Evolutionary conservation across 53 echinoderm and acorn worm genomes (phyloP), one percentile per base, ranked within the genome.

Genomic region (Echinometra lucunter): DNA sequence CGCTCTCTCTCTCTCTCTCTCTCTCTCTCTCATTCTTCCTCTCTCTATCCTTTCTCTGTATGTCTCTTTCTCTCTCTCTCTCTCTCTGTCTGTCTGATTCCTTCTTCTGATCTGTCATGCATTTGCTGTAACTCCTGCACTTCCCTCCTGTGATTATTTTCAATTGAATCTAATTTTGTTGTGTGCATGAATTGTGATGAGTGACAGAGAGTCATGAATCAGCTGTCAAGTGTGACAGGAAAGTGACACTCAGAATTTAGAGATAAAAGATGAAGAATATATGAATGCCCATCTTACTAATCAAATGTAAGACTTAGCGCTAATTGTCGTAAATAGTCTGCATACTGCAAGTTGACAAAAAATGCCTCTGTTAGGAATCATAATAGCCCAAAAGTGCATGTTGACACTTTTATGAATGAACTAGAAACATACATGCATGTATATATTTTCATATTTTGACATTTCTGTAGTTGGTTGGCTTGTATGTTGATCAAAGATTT

Each of bases 161-260:
- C 85, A 63, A 90, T 90, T 90, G 90, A 90, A 90, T 90, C 90
- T 90, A 90, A 90, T 90, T 90, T 58, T 58, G n/a, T n/a, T n/a
- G 58, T 63, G 58, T 13, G 58, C 58, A 38, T 90, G 90, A 38
- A 60, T 90, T 35, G 58, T 90, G 90, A 90, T 32, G 63, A 90
- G 60, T 90, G 90, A 60, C 90, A 58, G 8, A 47, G 5, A 18
- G 60, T 32, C 42, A 40, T 66, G 91, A 91, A 91, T 91, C 91
- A 91, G 27, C 69, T 66, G 69, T 91, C 91, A 91, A 42, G 27
- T n/a, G 37, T 91, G 91, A 91, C 66, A 91, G 91, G 12, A 49
- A 85, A 47, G 49, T 47, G 85, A 85, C 85, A 85, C 85, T 47
- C n/a, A 4, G 85, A 40, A 81, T 81, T n/a, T 44, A 21, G 81